Percentiles rank a stretch among this genome's conserved stretches.
Conservation (phyloP, 2,888 invertebrate species). For the Eretmocerus hayati region DNA sequence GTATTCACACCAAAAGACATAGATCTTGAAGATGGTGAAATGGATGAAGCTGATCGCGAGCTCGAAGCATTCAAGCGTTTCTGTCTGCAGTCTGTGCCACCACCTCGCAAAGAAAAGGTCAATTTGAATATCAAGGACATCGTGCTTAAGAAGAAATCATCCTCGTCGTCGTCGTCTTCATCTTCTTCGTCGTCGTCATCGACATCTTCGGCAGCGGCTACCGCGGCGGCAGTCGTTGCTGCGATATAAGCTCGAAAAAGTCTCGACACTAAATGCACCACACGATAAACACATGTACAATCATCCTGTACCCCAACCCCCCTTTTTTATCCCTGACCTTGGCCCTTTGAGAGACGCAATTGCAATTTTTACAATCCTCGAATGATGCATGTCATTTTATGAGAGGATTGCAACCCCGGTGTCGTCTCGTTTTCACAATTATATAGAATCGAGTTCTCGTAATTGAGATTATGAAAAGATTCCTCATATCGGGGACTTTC, state of each 20-base stretch:
- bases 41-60: conserved; percentile 75
- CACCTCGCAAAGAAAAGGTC: conserved; percentile 68
- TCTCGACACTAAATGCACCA: neutral
- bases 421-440: too few species aligned
- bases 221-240: conserved; percentile 24
- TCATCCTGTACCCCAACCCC: conserved; percentile 2
- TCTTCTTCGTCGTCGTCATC: conserved; percentile 35
- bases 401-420: too few species aligned
- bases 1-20: conserved; percentile 75
- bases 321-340: too few species aligned
- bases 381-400: too few species aligned
- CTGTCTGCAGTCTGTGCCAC: conserved; percentile 75
- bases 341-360: too few species aligned
- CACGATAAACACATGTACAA: neutral
- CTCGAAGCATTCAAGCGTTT: conserved; percentile 82
- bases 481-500: too few species aligned
- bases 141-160: conserved; percentile 57
- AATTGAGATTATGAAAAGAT: too few species aligned
- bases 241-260: conserved; percentile 36
- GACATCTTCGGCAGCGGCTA: conserved; percentile 33
- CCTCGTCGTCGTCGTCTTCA: conserved; percentile 31
- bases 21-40: conserved; percentile 68
- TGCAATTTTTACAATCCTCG: too few species aligned
- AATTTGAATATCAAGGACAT: conserved; percentile 75
- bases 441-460: too few species aligned